Evolutionary conservation across 2,113 vertebrate genomes (phyloP), one percentile per base, ranked within the genome.

Genomic region (Alaudala cheleensis): DNA sequence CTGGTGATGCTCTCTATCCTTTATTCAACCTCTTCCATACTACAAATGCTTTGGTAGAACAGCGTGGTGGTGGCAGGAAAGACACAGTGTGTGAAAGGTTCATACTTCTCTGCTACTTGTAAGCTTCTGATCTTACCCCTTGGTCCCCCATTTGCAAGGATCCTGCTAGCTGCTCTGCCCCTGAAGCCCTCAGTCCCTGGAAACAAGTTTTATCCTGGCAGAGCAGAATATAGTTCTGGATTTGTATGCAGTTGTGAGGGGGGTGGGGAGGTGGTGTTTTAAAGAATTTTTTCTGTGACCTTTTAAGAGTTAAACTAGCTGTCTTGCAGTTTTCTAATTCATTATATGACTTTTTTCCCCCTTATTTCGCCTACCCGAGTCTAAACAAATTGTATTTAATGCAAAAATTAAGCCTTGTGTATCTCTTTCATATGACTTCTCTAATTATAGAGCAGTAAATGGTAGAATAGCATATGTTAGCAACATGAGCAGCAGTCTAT

Each of bases 401-500:
- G 84, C 92, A 96, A 92, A 92, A 97, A 90, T 89, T 93, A 95
- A 94, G 92, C 93, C 90, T 87, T 90, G 90, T 94, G 87, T 97
- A 95, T 96, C 95, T 96, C 95, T 98, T 97, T 97, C 96, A 95
- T 96, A 96, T 97, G 91, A 96, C 94, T 97, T 95, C 96, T 97
- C 97, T 97, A 97, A 98, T 97, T 97, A 97, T 96, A 97, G 94
- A 91, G 95, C 86, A 97, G 86, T 96, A 95, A 97, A 97, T 96
- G 93, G 89, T 92, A 97, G 96, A 94, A 93, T 84, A 97, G 95
- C 97, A 97, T 97, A 97, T 98, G 97, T 97, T 97, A 98, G 95
- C 97, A 98, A 97, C 96, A 96, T 97, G 97, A 97, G 97, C 96
- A 97, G 97, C 97, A 98, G 97, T 96, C 96, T 97, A 97, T 98